Base-by-base conservation (phyloP, 35 echinoderm and acorn worm species). In the Holothuria glaberrima region DNA sequence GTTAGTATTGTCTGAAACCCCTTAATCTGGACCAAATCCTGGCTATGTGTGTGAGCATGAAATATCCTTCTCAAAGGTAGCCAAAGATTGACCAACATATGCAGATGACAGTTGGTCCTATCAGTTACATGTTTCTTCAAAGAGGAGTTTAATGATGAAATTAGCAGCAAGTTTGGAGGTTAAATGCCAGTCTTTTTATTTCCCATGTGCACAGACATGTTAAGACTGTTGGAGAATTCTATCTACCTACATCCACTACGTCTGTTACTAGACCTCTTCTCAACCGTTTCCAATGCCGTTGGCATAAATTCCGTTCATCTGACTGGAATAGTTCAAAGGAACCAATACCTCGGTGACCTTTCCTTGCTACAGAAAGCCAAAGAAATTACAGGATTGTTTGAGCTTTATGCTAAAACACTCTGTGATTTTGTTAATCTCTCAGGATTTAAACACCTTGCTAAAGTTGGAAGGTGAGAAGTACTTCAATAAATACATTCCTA, bases 391-490 rank as follows among this genome's bases (percentile, higher is more conserved):
- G 91, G 80, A 31, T 48, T 95, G 71, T 99, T 93, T 83, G 91
- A 93, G 28, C 88, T 93, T 32, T 99, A 99, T 52, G 91, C 95
- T 58, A 90, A 89, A 35, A 86, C 84, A n/a, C 77, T 97, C 57
- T 93, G 95, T 69, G 82, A 97, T 65, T 94, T 97, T 59, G 58
- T 97, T 30, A 98, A 82, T 9, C 89, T 98, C 56, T 88, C 92
- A 27, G 92, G 96, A 75, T 98, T 98, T 67, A 90, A 75, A 32
- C 92, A 97, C 58, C 24, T 97, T 20, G 95, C 92, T 44, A 94
- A 92, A 89, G 36, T 94, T 30, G 90, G 78, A 82, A 90, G 86
- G 95, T 97, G 86, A 84, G 30, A 56, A 54, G 50, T 41, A 7
- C 7, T 41, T 41, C 7, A 2, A 41, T 41, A 41, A 41, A n/a